Evolutionary conservation across 2,113 vertebrate genomes (phyloP).

Genomic region (Tyto alba): DNA sequence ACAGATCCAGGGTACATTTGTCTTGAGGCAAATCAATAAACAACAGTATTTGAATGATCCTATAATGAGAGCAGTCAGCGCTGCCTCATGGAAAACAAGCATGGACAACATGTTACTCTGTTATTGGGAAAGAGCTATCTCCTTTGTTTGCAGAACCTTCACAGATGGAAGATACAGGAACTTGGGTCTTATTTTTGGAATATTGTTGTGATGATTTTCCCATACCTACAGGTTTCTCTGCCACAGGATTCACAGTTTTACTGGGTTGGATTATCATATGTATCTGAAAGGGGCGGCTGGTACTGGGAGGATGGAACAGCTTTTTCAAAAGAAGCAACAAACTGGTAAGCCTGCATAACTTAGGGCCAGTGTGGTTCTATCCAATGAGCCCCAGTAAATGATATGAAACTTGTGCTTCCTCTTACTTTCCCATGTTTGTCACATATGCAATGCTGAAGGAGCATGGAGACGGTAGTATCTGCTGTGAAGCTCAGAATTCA

Average conservation of each 20-base stretch:
- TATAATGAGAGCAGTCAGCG: not conserved
- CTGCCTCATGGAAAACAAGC: not conserved
- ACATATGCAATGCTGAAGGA: not conserved
- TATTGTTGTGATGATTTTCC: not conserved
- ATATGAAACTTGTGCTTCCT: not conserved
- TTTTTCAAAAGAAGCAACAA: not conserved
- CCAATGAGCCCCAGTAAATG: not conserved
- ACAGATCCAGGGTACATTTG: not conserved
- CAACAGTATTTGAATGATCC: not conserved
- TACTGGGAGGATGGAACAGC: conserved; percentile 31
- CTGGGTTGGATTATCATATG: conserved; percentile 1
- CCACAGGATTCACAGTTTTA: not conserved
- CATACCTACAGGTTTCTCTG: not conserved
- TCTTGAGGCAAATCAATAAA: not conserved
- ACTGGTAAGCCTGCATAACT: not conserved
- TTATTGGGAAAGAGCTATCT: not conserved
- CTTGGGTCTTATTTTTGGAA: not conserved
- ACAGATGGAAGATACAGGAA: not conserved
- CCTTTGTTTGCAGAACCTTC: not conserved
- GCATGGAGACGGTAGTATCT: not conserved
- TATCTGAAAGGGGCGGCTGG: not conserved
- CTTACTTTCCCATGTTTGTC: not conserved
- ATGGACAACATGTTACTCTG: not conserved
- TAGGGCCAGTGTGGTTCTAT: not conserved
- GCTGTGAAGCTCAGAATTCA: not conserved